Conservation (phyloP, 2,113 vertebrate species). For the Ariopsis seemanni region DNA sequence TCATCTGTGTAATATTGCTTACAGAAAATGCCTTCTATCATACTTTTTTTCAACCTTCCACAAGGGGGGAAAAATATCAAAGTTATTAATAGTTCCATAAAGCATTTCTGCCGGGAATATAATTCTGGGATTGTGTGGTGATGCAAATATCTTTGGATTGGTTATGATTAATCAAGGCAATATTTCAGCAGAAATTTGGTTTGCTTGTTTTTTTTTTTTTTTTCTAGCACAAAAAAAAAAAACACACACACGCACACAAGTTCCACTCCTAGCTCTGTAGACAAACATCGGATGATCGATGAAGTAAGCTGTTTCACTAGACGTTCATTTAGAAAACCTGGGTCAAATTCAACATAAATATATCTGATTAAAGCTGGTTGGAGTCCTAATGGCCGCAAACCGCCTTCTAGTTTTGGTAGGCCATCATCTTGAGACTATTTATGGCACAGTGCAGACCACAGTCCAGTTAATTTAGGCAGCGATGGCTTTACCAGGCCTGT, state of each 20-base stretch:
- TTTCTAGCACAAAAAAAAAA: not conserved
- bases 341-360: slow-evolving; percentile 53
- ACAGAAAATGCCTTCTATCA: slow-evolving; percentile 68
- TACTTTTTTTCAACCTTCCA: slow-evolving; percentile 66
- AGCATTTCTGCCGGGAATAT: slow-evolving; percentile 55
- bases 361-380: slow-evolving; percentile 53
- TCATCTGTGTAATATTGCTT: slow-evolving; percentile 71
- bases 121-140: slow-evolving; percentile 42
- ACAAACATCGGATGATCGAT: slow-evolving; percentile 20
- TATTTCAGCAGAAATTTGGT: slow-evolving; percentile 27
- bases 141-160: slow-evolving; percentile 51
- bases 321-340: slow-evolving; percentile 39
- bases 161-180: slow-evolving; percentile 41
- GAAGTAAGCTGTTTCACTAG: slow-evolving; percentile 20
- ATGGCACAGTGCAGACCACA: slow-evolving; percentile 22
- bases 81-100: slow-evolving; percentile 58
- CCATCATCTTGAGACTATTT: slow-evolving; percentile 54
- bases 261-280: not conserved
- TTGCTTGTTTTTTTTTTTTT: slow-evolving; percentile 17
- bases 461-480: slow-evolving; percentile 42
- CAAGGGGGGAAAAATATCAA: slow-evolving; percentile 59
- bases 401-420: slow-evolving; percentile 41
- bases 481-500: slow-evolving; percentile 46
- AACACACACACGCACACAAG: not conserved
- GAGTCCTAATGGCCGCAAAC: slow-evolving; percentile 42